phyloP scores from a whole-genome alignment of 2,797 vertebrate species.

The Leucoraja ocellata region DNA sequence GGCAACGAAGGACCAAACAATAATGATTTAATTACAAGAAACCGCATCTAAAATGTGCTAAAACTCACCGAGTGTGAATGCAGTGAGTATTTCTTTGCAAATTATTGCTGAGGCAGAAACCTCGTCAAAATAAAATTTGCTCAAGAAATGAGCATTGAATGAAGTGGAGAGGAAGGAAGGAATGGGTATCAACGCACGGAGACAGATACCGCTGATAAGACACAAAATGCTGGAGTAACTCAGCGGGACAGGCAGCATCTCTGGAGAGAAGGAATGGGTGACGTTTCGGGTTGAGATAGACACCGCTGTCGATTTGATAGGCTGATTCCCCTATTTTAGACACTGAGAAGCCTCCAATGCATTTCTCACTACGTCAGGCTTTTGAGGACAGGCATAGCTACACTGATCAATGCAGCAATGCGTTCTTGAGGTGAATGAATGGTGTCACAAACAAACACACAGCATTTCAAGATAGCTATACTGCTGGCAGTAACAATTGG shows the following conservation, averaged over 20 bases:
- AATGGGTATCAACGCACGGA: not conserved
- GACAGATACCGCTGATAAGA: not conserved
- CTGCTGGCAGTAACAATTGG: not conserved
- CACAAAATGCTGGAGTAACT: too few relatives aligned
- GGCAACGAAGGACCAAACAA: not conserved
- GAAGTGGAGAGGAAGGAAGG: not conserved
- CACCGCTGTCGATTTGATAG: not conserved
- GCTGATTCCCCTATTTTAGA: not conserved
- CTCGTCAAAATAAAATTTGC: not conserved
- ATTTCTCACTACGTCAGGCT: not conserved
- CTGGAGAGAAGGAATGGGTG: not conserved
- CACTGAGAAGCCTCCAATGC: not conserved
- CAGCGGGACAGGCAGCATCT: too few relatives aligned
- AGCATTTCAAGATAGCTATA: not conserved
- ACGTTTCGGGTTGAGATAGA: not conserved
- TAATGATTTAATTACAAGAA: not conserved
- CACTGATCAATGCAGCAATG: not conserved
- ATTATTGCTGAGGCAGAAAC: not conserved
- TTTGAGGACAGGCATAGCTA: not conserved
- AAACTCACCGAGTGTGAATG: not conserved
- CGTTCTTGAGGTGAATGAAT: not conserved
- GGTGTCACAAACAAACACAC: not conserved
- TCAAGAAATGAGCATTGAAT: not conserved
- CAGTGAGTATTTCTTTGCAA: not conserved
- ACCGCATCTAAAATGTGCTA: not conserved